phyloP scores from a whole-genome alignment of 2,888 invertebrate species.

The Drosophila mettleri region DNA sequence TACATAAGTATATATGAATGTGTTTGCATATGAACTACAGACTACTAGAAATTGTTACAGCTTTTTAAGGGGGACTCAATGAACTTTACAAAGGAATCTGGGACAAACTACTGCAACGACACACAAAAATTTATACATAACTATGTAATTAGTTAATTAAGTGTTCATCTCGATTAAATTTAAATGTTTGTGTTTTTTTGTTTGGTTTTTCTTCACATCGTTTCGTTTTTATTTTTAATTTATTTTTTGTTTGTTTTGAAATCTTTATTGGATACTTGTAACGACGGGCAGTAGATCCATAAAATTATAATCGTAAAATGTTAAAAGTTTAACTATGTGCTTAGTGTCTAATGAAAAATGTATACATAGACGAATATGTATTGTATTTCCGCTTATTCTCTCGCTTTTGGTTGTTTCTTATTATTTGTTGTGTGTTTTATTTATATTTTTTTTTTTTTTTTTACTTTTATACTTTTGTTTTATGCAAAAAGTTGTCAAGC shows the following conservation, averaged over 20 bases:
- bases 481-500: conserved; percentile 62
- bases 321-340: conserved; percentile 85
- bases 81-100: conserved; percentile 58
- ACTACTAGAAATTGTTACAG: conserved; percentile 69
- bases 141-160: conserved; percentile 39
- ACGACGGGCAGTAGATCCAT: conserved; percentile 84
- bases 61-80: conserved; percentile 46
- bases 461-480: conserved; percentile 33
- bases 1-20: conserved; percentile 70
- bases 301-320: conserved; percentile 84
- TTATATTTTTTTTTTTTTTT: conserved; percentile 17
- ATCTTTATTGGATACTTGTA: conserved; percentile 83
- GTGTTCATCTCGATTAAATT: conserved; percentile 33
- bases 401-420: conserved; percentile 39
- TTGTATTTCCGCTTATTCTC: conserved; percentile 57
- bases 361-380: conserved; percentile 84
- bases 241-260: conserved; percentile 68
- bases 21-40: conserved; percentile 72
- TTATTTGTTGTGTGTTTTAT: conserved; percentile 9
- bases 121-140: conserved; percentile 65
- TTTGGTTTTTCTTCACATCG: conserved; percentile 42
- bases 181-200: conserved; percentile 36
- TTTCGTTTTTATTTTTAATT: conserved; percentile 45
- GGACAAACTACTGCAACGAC: conserved; percentile 44
- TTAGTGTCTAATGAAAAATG: conserved; percentile 83